Evolutionary conservation across 2,113 vertebrate genomes (phyloP), one percentile per base, ranked within the genome.

Genomic region (Phasianus colchicus): DNA sequence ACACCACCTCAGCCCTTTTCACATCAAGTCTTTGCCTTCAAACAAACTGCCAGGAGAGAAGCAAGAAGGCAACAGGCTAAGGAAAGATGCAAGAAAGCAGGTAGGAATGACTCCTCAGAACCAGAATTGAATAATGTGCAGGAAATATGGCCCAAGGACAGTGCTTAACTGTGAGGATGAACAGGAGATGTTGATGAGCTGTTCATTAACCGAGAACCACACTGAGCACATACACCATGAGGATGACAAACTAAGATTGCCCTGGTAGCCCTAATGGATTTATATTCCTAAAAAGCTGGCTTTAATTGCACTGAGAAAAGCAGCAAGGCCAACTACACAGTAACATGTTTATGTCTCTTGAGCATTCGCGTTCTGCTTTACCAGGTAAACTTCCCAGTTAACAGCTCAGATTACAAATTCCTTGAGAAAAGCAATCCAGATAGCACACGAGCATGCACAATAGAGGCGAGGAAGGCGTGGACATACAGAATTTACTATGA

Each of bases 91-190:
- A 70, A 73, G 71, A 91, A 88, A 82, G 24, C 22, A n/a, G 6
- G 10, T 47, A 61, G 84, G 78, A 73, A 58, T 38, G 42, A 73
- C 38, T 79, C 58, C 70, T 76, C 54, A 76, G 90, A 92, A 55
- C 5, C 57, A 58, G 84, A 73, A 64, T 82, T 11, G 6, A 85
- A 65, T 25, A 82, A 69, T 9, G 30, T 0, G 2, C 55, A 85
- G 55, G 83, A 93, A 83, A 88, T 52, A 64, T 75, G 76, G 82
- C 87, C 75, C 89, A 92, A 83, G 82, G 82, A 92, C 72, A 83
- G 17, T 5, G 60, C 20, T 64, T 72, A 89, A 79, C n/a, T 50
- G 54, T 15, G 60, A 92, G 83, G 34, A 96, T n/a, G 55, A 94
- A 60, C n/a, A 76, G 71, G 50, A 91, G 85, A 76, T 64, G 72